These are phyloP conservation scores for Xenentodon cancila DNA, from an alignment of 2,797 vertebrate species.

Conservation along the genomic window DNA sequence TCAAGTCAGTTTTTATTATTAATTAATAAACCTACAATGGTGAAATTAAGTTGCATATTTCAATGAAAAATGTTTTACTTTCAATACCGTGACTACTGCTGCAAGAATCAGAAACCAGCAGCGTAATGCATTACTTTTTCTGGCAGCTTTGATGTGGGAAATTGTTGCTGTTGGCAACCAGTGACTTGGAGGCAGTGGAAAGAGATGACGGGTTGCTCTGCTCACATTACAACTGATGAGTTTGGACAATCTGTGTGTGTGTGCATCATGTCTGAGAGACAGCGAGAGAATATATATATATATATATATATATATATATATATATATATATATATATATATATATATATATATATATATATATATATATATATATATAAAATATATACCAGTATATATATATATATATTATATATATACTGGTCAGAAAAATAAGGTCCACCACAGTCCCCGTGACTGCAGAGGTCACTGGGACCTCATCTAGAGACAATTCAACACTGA, in stretches of 20 bases:
- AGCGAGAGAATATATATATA: no score
- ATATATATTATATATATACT: no score
- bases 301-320: no score
- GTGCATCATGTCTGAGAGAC: not conserved
- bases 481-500: no score
- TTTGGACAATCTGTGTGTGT: conserved; percentile 8
- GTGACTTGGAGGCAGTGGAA: conserved; percentile 26
- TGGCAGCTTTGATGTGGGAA: conserved; percentile 32
- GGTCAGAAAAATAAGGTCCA: no score
- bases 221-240: conserved; percentile 35
- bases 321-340: not conserved
- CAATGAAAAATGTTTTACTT: no score
- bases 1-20: no score
- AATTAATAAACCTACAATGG: not conserved
- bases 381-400: no score
- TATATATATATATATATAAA: no score
- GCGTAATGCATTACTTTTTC: conserved; percentile 41
- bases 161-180: conserved; percentile 60
- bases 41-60: not conserved
- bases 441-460: no score
- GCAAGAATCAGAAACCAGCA: conserved; percentile 24
- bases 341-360: no score
- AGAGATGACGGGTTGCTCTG: conserved; percentile 43
- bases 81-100: conserved; percentile 1
- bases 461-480: no score